Percentiles rank a stretch among this genome's conserved stretches.
Conservation (phyloP, 2,797 vertebrate species). For the Pampus argenteus region DNA sequence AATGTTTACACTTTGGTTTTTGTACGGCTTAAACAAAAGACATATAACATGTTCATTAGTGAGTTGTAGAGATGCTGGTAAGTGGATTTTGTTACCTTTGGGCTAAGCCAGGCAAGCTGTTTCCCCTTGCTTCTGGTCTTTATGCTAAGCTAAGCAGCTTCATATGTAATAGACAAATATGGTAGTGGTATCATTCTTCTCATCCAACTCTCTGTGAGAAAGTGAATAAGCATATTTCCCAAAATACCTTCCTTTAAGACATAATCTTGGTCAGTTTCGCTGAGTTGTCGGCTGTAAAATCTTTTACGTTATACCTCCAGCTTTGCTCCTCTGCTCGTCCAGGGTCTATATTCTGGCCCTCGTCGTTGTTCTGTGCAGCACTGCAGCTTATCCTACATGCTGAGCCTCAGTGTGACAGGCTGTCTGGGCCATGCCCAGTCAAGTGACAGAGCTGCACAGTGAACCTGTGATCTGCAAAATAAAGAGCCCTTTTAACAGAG, state of each 20-base stretch:
- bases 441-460: constrained; percentile 74
- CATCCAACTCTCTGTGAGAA: neutral
- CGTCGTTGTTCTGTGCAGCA: constrained; percentile 33
- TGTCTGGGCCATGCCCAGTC: constrained; percentile 63
- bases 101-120: neutral
- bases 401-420: constrained; percentile 68
- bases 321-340: constrained; percentile 41
- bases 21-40: neutral
- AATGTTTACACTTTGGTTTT: neutral
- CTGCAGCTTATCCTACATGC: constrained; percentile 65
- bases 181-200: neutral
- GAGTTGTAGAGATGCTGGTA: neutral
- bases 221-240: neutral
- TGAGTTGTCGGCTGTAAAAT: constrained; percentile 33
- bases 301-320: constrained; percentile 7
- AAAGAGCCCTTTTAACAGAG: constrained; percentile 79
- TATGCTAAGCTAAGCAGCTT: neutral
- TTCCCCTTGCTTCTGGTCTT: neutral
- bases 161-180: constrained; percentile 1
- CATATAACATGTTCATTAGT: neutral
- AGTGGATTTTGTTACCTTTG: too few species aligned
- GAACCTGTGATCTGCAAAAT: constrained; percentile 78
- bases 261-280: constrained; percentile 20
- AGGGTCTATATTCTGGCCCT: constrained; percentile 37
- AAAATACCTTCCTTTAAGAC: constrained; percentile 3